Conservation (phyloP, 1,140 invertebrate species). For the Apocrypta bakeri region DNA sequence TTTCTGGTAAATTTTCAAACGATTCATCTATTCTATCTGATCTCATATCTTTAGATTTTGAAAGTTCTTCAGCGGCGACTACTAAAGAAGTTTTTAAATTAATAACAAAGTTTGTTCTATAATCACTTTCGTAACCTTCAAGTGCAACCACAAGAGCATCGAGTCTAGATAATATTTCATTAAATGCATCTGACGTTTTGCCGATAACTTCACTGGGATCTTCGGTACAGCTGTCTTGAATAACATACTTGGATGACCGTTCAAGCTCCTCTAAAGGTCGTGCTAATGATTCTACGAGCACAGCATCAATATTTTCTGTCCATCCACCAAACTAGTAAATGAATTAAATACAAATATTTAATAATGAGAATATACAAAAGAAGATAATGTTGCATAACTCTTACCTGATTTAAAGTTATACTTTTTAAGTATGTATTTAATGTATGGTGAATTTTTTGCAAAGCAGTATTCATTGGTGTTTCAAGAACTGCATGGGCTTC, state of each 20-base stretch:
- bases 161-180: slow-evolving; percentile 62
- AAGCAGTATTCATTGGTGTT: slow-evolving; percentile 35
- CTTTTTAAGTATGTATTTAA: slow-evolving; percentile 58
- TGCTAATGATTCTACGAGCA: slow-evolving; percentile 66
- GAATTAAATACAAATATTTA: slow-evolving; percentile 14
- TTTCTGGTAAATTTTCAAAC: slow-evolving; percentile 52
- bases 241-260: slow-evolving; percentile 32
- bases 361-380: not conserved
- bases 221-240: slow-evolving; percentile 40
- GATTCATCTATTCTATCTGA: slow-evolving; percentile 40
- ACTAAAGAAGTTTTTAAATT: slow-evolving; percentile 63
- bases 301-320: slow-evolving; percentile 67
- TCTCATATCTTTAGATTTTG: slow-evolving; percentile 49
- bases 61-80: slow-evolving; percentile 56
- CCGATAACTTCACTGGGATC: slow-evolving; percentile 44
- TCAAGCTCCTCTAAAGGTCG: slow-evolving; percentile 65
- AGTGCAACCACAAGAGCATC: slow-evolving; percentile 63
- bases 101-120: slow-evolving; percentile 62
- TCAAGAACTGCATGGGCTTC: slow-evolving; percentile 36
- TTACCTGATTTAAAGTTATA: slow-evolving; percentile 58
- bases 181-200: slow-evolving; percentile 54
- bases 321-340: slow-evolving; percentile 54
- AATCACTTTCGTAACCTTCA: slow-evolving; percentile 65
- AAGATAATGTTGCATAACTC: not conserved
- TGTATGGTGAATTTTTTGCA: slow-evolving; percentile 55